Conservation (phyloP, 2,113 vertebrate species). For the Pogonocichla stellata region DNA sequence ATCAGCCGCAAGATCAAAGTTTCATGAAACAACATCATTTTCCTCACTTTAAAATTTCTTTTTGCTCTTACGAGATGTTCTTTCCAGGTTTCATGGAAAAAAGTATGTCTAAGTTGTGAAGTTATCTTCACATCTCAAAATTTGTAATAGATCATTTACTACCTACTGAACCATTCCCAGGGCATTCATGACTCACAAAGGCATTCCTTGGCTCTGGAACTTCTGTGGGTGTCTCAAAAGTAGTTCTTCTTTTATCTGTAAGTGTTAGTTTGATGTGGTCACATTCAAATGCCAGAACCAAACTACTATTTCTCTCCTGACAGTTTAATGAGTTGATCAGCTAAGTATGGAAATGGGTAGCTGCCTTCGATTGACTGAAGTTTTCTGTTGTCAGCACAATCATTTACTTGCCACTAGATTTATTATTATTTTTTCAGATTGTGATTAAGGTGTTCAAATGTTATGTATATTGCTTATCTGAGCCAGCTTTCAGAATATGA, state of each 20-base stretch:
- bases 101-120: not conserved
- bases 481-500: not conserved
- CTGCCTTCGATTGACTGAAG: not conserved
- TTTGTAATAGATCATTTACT: not conserved
- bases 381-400: not conserved
- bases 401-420: not conserved
- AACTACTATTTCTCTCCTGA: not conserved
- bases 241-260: not conserved
- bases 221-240: not conserved
- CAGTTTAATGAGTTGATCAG: not conserved
- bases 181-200: not conserved
- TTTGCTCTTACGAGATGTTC: not conserved
- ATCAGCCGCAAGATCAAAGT: not conserved
- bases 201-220: not conserved
- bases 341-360: not conserved
- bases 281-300: not conserved
- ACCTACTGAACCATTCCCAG: not conserved
- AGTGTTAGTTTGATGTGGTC: not conserved
- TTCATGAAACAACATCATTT: not conserved
- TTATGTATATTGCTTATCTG: not conserved
- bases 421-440: not conserved
- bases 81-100: not conserved
- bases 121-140: not conserved
- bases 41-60: not conserved
- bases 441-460: not conserved